Evolutionary conservation across 2,797 vertebrate genomes (phyloP).

Genomic region (Decapterus maruadsi): DNA sequence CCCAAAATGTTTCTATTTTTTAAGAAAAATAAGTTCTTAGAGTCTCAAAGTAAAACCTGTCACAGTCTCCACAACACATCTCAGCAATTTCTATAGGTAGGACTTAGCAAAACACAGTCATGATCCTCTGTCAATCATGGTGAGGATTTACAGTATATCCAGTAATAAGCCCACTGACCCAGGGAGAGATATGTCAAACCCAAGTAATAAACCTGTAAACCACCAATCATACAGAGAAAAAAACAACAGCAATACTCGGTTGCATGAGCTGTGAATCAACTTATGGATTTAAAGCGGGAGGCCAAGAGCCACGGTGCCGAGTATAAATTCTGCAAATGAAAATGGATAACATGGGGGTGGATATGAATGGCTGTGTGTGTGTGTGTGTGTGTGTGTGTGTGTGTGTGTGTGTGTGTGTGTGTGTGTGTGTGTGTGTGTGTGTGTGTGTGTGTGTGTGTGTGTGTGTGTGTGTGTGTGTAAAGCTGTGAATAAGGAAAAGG

Average conservation of each 20-base stretch:
- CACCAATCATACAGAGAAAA: slow-evolving; percentile 51
- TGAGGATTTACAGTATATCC: slow-evolving; percentile 58
- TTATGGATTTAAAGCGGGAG: slow-evolving; percentile 66
- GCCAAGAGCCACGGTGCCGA: slow-evolving; percentile 50
- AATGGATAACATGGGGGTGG: slow-evolving; percentile 61
- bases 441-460: slow-evolving; percentile 8
- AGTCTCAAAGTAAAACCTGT: neutral
- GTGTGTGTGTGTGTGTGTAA: too few species aligned
- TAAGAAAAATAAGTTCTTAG: neutral
- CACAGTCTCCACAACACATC: slow-evolving; percentile 12
- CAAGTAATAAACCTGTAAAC: slow-evolving; percentile 72
- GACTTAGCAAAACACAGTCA: neutral
- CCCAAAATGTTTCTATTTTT: neutral
- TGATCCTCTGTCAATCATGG: slow-evolving; percentile 66
- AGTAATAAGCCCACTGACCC: slow-evolving; percentile 73
- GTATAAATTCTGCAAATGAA: slow-evolving; percentile 73
- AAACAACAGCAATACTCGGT: slow-evolving; percentile 50
- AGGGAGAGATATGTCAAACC: slow-evolving; percentile 67
- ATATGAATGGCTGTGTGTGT: slow-evolving; percentile 42
- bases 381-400: slow-evolving; percentile 10
- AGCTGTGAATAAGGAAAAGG: slow-evolving; percentile 61
- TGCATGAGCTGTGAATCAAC: slow-evolving; percentile 70
- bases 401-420: too few species aligned
- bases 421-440: neutral
- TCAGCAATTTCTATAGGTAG: slow-evolving; percentile 6